These are phyloP conservation scores for Jaculus jaculus DNA, from an alignment of 2,113 vertebrate genomes.

Conservation along the genomic window DNA sequence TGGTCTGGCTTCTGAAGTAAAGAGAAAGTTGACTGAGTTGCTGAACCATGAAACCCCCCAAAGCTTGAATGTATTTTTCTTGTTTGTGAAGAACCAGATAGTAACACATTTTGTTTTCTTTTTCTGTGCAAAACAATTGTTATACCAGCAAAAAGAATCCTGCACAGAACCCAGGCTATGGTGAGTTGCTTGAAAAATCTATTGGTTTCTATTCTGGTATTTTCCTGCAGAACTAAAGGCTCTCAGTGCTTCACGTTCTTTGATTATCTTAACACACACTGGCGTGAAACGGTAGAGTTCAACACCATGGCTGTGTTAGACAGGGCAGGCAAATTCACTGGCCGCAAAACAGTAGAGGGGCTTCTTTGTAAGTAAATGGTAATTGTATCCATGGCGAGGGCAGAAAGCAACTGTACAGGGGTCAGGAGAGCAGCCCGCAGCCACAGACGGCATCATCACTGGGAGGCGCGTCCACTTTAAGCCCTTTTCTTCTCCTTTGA, in stretches of 20 bases:
- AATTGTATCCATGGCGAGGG: constrained; percentile 64
- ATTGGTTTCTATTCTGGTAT: background rate
- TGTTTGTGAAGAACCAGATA: background rate
- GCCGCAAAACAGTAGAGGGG: background rate
- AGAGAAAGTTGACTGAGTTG: constrained; percentile 46
- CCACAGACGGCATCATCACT: background rate
- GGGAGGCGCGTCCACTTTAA: constrained; percentile 39
- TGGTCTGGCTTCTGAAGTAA: background rate
- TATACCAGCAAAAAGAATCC: background rate
- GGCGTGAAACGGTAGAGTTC: background rate
- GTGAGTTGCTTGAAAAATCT: constrained; percentile 35
- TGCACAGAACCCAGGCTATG: background rate
- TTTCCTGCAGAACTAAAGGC: constrained; percentile 45
- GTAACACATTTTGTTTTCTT: background rate
- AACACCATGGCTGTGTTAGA: constrained; percentile 17
- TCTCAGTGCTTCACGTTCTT: background rate
- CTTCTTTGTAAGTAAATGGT: constrained; percentile 55
- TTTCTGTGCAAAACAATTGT: background rate
- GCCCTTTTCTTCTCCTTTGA: constrained; percentile 68
- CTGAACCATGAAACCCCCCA: constrained; percentile 23
- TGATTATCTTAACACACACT: background rate
- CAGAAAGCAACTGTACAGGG: constrained; percentile 42
- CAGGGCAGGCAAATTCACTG: background rate
- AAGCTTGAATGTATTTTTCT: constrained; percentile 11
- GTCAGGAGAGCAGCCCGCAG: constrained; percentile 54